Conservation (phyloP, 2,797 vertebrate genomes). For the Myotis myotis region DNA sequence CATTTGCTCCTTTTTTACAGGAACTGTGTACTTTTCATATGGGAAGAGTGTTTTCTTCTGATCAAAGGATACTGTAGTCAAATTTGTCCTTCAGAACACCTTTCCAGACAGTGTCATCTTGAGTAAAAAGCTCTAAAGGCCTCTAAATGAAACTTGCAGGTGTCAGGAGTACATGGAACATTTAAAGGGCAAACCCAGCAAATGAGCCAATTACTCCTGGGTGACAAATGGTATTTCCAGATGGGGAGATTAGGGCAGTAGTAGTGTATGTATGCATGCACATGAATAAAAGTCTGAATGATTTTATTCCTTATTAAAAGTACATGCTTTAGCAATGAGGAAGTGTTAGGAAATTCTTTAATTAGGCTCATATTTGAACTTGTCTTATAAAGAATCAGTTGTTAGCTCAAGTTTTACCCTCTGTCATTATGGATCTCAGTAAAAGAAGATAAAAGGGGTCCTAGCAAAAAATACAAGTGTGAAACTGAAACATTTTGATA, state of each 20-base stretch:
- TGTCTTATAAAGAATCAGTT: constrained; percentile 54
- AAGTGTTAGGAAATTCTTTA: constrained; percentile 51
- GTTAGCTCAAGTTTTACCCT: neutral
- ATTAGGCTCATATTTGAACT: constrained; percentile 61
- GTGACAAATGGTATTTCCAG: constrained; percentile 60
- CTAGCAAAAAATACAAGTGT: neutral
- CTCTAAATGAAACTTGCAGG: constrained; percentile 32
- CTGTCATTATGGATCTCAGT: neutral
- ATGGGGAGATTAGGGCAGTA: neutral
- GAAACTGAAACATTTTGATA: neutral
- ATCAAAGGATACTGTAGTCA: neutral
- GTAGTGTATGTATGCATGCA: neutral
- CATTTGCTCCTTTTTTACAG: neutral
- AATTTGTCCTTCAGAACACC: neutral
- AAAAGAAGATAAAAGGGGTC: neutral
- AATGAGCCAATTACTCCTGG: constrained; percentile 69
- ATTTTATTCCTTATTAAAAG: constrained; percentile 50
- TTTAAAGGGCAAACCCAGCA: constrained; percentile 73
- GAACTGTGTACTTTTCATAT: neutral
- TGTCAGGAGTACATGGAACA: constrained; percentile 60
- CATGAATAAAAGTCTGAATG: constrained; percentile 8
- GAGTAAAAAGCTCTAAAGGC: constrained; percentile 28
- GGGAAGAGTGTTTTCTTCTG: neutral
- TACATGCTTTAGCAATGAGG: constrained; percentile 22
- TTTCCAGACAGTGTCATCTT: constrained; percentile 33